Percentiles rank a stretch among this genome's conserved stretches.
Conservation (phyloP, 2,113 vertebrate genomes). For the Excalfactoria chinensis region DNA sequence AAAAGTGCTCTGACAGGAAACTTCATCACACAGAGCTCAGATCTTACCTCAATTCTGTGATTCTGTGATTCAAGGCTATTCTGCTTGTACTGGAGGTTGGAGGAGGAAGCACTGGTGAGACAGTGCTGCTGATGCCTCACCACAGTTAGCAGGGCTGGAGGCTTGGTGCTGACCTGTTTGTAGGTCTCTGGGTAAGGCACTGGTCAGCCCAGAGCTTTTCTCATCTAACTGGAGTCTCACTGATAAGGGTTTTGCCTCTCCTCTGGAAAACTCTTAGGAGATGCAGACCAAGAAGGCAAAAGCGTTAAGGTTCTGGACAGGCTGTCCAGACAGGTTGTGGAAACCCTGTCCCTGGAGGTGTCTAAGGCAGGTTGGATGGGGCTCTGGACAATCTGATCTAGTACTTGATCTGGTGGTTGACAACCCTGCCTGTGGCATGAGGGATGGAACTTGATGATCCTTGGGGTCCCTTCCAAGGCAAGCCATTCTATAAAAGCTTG, state of each 20-base stretch:
- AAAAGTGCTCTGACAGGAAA: not conserved
- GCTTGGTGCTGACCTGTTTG: not conserved
- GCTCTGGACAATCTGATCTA: too few relatives aligned
- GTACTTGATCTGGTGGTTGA: too few relatives aligned
- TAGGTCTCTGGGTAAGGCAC: rapidly evolving
- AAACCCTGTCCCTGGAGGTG: too few relatives aligned
- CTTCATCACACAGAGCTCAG: not conserved
- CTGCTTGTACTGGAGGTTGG: not conserved
- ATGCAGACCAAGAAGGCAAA: not conserved
- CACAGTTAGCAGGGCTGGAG: not conserved
- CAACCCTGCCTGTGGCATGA: too few relatives aligned
- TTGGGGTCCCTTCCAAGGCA: too few relatives aligned
- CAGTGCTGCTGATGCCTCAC: not conserved
- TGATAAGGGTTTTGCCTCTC: not conserved
- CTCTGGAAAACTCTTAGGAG: not conserved
- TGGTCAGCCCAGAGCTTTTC: not conserved
- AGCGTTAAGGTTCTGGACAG: too few relatives aligned
- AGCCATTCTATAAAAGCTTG: not conserved
- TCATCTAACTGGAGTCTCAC: not conserved
- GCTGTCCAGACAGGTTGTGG: too few relatives aligned
- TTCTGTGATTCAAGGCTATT: not conserved
- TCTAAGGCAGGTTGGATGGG: too few relatives aligned
- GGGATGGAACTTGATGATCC: too few relatives aligned
- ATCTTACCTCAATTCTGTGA: too few relatives aligned
- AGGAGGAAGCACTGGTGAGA: not conserved